phyloP scores from a whole-genome alignment of 2,797 vertebrate genomes.

The Numenius phaeopus region DNA sequence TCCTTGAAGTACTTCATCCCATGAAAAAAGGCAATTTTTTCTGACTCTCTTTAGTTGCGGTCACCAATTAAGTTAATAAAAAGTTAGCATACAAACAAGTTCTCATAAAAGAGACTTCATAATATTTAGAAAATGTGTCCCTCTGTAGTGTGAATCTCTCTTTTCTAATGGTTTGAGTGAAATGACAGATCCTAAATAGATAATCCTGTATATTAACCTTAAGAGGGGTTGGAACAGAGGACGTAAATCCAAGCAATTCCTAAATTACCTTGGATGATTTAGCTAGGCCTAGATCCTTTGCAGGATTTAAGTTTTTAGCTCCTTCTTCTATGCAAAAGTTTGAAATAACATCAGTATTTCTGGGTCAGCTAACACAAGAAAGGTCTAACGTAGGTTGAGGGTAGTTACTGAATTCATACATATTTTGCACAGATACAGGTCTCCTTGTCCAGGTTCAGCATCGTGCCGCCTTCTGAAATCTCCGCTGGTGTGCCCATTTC shows the following conservation, averaged over 20 bases:
- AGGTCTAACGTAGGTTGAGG: not conserved
- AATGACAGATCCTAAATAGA: slow-evolving; percentile 30
- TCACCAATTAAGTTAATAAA: slow-evolving; percentile 48
- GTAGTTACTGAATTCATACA: not conserved
- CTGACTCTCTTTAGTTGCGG: not conserved
- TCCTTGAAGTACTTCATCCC: not conserved
- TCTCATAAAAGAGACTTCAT: not conserved
- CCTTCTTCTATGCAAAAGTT: not conserved
- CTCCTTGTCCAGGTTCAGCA: not conserved
- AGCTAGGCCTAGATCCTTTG: not conserved
- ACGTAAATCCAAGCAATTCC: slow-evolving; percentile 26
- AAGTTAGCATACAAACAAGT: slow-evolving; percentile 22
- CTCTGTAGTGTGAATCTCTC: not conserved
- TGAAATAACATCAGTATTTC: not conserved
- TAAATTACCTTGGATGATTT: not conserved
- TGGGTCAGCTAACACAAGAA: not conserved
- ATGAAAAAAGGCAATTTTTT: slow-evolving; percentile 16
- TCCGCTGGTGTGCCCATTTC: not conserved
- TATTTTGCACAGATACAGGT: not conserved
- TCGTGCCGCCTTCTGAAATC: not conserved
- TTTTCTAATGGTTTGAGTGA: slow-evolving; percentile 22
- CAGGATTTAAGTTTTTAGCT: not conserved
- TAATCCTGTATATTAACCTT: slow-evolving; percentile 5
- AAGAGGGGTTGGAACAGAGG: not conserved
- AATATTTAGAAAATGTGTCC: slow-evolving; percentile 24